Base-by-base conservation (phyloP, 2,888 invertebrate genomes). In the Caenorhabditis doughertyi region DNA sequence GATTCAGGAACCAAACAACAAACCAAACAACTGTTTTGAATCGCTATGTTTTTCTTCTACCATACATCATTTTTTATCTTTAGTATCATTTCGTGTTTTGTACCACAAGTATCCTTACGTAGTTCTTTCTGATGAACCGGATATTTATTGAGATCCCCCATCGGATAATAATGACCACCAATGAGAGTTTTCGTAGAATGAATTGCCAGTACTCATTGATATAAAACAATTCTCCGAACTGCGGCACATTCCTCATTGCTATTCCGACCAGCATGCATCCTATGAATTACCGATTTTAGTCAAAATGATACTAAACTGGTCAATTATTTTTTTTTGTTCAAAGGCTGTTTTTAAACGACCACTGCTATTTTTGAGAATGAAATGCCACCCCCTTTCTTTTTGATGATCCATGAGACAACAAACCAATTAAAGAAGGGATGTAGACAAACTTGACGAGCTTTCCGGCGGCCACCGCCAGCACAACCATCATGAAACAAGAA, bases 201-300 rank as follows among this genome's bases (percentile, higher is more conserved):
- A 81, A 79, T 35, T 85, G 82, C 82, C 84, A 85, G 49, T 79
- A 76, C 18, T 62, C 64, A 55, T 81, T 83, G 49, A 86, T 76
- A 53, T 74, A 65, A 29, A 86, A 79, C 16, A 81, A 65, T 65
- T 73, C 60, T 23, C 79, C 76, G 32, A 84, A 68, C 47, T 62
- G 35, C 25, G 72, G 60, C n/a, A 84, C 71, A 51, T 86, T 86
- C 18, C 79, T 70, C 74, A 84, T 67, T 42, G 79, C 65, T 35
- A 86, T 79, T 64, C 86, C 86, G 49, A 83, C 67, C 23, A 81
- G 29, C 70, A 84, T 70, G 27, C 83, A 72, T 49, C 86, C 86
- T 86, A 44, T 18, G 60, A 67, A 67, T 21, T 8, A 55, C 44
- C 39, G 49, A 51, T 49, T 49, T 62, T 29, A 56, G 18, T 56